Evolutionary conservation across 2,113 vertebrate genomes (phyloP), one percentile per base, ranked within the genome.

Genomic region (Etheostoma cragini): DNA sequence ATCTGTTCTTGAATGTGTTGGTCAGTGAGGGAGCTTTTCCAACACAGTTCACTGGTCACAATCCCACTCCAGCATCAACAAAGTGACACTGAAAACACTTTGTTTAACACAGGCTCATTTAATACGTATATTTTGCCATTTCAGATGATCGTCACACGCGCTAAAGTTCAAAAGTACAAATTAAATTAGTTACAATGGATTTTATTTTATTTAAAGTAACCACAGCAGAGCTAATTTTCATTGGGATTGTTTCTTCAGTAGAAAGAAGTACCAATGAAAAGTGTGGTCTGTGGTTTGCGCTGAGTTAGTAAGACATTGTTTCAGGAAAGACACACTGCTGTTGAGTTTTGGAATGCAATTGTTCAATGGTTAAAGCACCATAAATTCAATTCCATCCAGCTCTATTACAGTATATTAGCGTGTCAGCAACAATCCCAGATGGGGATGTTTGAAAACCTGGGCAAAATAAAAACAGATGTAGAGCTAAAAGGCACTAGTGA

Each of bases 241-340:
- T 3, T 64, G 10, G 3, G 66, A 53, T 21, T 64, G 30, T 76
- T 52, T 80, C 16, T 33, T 72, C 15, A 49, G 14, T 60, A 61
- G 17, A 77, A 26, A 76, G 21, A 21, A 16, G 30, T 35, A 71
- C 64, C 70, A 76, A 54, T 58, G 33, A 78, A 76, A 88, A 60
- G 61, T 75, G 79, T 73, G 86, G 76, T 87, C 72, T 80, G 83
- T 67, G 78, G 81, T 53, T 76, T 58, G 30, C 26, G n/a, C 47
- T 76, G 52, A 72, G 58, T 53, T 47, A 74, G 66, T 6, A 54
- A 46, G 3, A 12, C 57, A 63, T 83, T 83, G 82, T 87, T 75
- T 71, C 50, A 76, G 64, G 62, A 76, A 57, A 75, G 77, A 62
- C 60, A 58, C 11, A 8, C 22, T 61, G 49, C 47, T 62, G 22